Percentiles rank a stretch among this genome's conserved stretches.
These are phyloP conservation scores for Drosophila arawakana DNA, from an alignment of 1,140 invertebrate species.

Conservation along the genomic window DNA sequence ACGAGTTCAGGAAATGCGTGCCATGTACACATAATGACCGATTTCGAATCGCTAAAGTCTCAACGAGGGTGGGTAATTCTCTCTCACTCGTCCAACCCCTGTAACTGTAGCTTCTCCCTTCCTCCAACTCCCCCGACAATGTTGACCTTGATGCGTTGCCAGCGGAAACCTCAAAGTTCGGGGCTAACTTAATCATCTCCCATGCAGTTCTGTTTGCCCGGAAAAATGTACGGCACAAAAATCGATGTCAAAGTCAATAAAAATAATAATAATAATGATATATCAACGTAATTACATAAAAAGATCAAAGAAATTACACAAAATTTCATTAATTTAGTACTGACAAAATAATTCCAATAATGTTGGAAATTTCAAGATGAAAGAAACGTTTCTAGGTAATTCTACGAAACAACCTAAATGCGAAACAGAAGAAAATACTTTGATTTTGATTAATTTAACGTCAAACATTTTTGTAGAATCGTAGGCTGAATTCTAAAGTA, in stretches of 20 bases:
- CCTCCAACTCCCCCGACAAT: background rate
- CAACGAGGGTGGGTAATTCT: constrained; percentile 38
- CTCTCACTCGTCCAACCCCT: constrained; percentile 19
- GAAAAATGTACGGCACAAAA: background rate
- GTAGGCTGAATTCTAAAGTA: no score
- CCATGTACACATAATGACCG: constrained; percentile 39
- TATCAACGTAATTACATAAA: no score
- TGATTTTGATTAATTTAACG: no score
- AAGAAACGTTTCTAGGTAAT: no score
- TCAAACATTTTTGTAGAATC: no score
- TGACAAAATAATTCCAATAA: no score
- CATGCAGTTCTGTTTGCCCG: background rate
- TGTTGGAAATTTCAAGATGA: no score
- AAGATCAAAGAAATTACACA: no score
- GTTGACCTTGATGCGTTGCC: constrained; percentile 45
- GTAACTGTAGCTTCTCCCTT: background rate
- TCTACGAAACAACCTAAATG: no score
- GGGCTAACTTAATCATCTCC: constrained; percentile 27
- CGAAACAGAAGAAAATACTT: no score
- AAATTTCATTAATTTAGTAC: no score
- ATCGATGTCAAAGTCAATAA: background rate
- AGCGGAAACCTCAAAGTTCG: constrained; percentile 25
- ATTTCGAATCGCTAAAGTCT: constrained; percentile 7
- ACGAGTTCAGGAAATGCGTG: constrained; percentile 44
- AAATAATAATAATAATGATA: background rate